Evolutionary conservation across 2,888 invertebrate species (phyloP), one percentile per base, ranked within the genome.

Genomic region (Netelia melanura): DNA sequence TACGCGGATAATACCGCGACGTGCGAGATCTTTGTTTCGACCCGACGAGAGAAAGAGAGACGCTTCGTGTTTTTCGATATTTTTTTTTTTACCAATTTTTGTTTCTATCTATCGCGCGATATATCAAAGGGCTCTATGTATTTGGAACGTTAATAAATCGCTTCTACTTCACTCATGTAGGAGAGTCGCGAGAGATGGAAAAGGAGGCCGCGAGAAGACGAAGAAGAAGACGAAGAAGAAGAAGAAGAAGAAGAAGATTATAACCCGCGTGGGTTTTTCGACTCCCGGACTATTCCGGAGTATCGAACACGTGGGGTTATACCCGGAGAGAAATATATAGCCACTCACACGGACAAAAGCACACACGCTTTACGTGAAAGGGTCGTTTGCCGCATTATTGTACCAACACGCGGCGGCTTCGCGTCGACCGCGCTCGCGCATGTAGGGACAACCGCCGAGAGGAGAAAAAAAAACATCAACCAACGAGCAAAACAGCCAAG

Each of bases 231-330:
- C 17, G 17, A 54, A 52, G 17, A 54, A 54, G 54, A 54, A 17
- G n/a, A 14, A 52, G 14, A 54, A 17, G 17, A 17, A 11, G 21
- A 10, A 17, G 14, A 17, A 43, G 30, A 38, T 58, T 58, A 11
- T 58, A 0, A 21, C 56, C 54, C 25, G 71, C 52, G 71, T 56
- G 23, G 71, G 54, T 54, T 54, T 25, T 71, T 52, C 6, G 14
- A 74, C 43, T 62, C 21, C 21, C 23, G 21, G 30, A 11, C 44
- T 74, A 74, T 74, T 74, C 48, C 61, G n/a, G 38, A 61, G 30
- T 52, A 70, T 70, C 54, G 52, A 25, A n/a, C 56, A 54, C 38
- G 38, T 23, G 54, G 48, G 68, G 68, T 10, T 48, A 52, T 38
- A 71, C 38, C 38, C 38, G 38, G 38, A 38, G 38, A 38, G 38